Evolutionary conservation across 1,140 invertebrate species (phyloP).

Genomic region (Diorhabda sublineata): DNA sequence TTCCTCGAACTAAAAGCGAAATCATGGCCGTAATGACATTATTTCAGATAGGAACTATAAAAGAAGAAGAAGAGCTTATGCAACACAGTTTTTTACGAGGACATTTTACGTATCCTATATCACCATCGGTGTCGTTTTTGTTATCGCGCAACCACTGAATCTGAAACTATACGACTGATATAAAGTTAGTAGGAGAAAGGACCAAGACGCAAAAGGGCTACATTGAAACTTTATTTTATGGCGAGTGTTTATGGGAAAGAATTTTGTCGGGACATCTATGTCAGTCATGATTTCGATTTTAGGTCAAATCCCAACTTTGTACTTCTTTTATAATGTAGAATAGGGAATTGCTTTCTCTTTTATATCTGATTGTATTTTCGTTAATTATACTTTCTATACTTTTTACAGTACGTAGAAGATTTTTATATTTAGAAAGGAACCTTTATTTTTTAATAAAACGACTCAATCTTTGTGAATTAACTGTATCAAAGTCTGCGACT

Average conservation of each 20-base stretch:
- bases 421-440: no score
- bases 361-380: no score
- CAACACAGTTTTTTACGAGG: constrained; percentile 2
- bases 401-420: no score
- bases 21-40: not conserved
- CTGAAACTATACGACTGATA: not conserved
- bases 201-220: not conserved
- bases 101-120: not conserved
- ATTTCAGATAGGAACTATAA: not conserved
- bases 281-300: no score
- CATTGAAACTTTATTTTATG: not conserved
- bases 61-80: not conserved
- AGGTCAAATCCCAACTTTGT: no score
- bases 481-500: no score
- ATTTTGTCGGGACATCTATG: not conserved
- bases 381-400: no score
- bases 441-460: no score
- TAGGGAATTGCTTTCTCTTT: no score
- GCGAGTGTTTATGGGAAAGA: not conserved
- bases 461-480: no score
- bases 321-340: no score
- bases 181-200: not conserved
- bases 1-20: not conserved
- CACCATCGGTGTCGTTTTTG: not conserved
- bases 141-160: not conserved